These are phyloP conservation scores for Campoplex nolae DNA, from an alignment of 2,888 invertebrate genomes.

Conservation along the genomic window DNA sequence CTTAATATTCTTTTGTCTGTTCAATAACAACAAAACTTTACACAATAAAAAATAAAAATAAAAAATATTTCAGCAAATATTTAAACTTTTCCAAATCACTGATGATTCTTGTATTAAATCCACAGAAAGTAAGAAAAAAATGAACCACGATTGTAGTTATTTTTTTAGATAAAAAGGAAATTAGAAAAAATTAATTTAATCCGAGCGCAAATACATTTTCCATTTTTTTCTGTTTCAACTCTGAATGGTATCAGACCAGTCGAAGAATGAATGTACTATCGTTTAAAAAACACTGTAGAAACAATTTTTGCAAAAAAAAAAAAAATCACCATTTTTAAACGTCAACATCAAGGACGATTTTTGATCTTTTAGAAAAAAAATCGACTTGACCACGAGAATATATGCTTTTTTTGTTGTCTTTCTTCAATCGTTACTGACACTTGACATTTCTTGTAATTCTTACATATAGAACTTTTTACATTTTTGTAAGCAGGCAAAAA, in stretches of 20 bases:
- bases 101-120: no score
- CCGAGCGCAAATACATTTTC: neutral
- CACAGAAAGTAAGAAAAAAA: neutral
- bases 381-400: constrained; percentile 7
- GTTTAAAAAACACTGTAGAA: neutral
- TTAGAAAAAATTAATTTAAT: neutral
- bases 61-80: no score
- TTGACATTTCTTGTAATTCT: constrained; percentile 42
- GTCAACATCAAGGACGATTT: neutral
- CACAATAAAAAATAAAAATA: neutral
- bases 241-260: neutral
- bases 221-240: neutral
- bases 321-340: neutral
- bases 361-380: constrained; percentile 3
- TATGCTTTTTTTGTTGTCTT: constrained; percentile 4
- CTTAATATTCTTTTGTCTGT: constrained; percentile 41
- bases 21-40: constrained; percentile 15
- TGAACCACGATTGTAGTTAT: neutral
- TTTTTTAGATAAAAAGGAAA: neutral
- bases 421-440: constrained; percentile 38
- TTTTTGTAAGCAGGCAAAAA: neutral
- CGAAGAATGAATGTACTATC: neutral
- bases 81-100: no score
- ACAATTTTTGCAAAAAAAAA: neutral
- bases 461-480: constrained; percentile 18